Evolutionary conservation across 2,888 invertebrate species (phyloP), one percentile per base, ranked within the genome.

Genomic region (Rhamphomyia laevipes): DNA sequence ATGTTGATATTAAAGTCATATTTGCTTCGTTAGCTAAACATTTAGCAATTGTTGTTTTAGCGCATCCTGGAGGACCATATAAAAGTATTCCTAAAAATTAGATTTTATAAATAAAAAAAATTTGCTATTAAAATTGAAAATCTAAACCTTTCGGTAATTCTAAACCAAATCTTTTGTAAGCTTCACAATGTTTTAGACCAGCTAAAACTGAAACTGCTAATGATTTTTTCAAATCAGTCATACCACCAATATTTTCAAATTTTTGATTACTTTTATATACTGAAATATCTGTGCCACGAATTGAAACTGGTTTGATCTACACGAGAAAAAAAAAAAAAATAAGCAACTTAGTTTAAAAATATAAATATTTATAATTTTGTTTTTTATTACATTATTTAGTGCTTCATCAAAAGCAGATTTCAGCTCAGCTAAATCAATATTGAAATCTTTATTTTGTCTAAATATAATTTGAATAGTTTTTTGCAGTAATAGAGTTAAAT

Each of bases 61-160:
- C 79, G 64, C 80, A 80, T 2, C 81, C 81, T 1, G 81, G 80
- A 6, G 81, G 80, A 0, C 81, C 81, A 62, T 78, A 79, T 10
- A 81, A 64, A 41, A 81, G 62, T 31, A 81, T 68, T 23, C 80
- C 77, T 72, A 51, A 5, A 55, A 46, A 51, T 27, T 21, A 21
- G 10, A 43, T 42, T 10, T 41, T 40, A 30, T 16, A 31, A 13
- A 46, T 21, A 42, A 31, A 33, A 17, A 18, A 21, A 37, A 30
- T 30, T 9, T 30, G n/a, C 13, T 37, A 23, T 46, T 16, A 6
- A 40, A 18, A 18, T 41, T 42, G n/a, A 45, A 46, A 18, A 17
- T 16, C 9, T 15, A 38, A n/a, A 70, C 74, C 77, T 61, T 74
- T 73, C 1, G 80, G 77, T 48, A 75, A 67, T 27, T 70, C 70